Percentiles rank a stretch among this genome's conserved stretches.
Conservation (phyloP, 2,888 invertebrate genomes). For the Mechanitis messenoides region DNA sequence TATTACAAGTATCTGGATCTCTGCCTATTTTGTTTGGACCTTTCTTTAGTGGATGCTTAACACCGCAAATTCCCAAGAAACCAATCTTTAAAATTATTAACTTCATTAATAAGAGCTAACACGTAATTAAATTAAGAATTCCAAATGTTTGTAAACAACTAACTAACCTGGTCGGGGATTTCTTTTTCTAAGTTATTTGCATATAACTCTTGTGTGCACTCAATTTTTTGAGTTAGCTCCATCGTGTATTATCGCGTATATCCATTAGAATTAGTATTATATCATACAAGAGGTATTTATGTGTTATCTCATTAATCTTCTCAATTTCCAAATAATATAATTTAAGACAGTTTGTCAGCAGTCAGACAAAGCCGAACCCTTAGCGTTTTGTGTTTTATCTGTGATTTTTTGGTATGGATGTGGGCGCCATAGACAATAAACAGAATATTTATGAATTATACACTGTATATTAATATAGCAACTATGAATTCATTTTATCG, state of each 20-base stretch:
- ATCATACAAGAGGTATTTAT: background rate
- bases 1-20: constrained; percentile 58
- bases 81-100: constrained; percentile 52
- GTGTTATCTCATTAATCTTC: too few relatives aligned
- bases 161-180: constrained; percentile 54
- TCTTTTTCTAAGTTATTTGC: constrained; percentile 39
- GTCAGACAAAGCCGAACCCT: too few relatives aligned
- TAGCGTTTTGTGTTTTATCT: too few relatives aligned
- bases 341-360: too few relatives aligned
- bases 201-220: constrained; percentile 55
- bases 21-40: constrained; percentile 68
- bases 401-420: too few relatives aligned
- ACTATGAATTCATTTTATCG: too few relatives aligned
- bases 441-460: too few relatives aligned
- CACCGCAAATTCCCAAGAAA: constrained; percentile 61
- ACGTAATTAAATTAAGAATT: constrained; percentile 2
- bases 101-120: background rate
- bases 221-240: constrained; percentile 64
- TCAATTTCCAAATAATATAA: too few relatives aligned
- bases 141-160: constrained; percentile 19
- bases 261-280: constrained; percentile 8
- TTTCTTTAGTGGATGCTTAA: constrained; percentile 53
- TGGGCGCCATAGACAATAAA: too few relatives aligned
- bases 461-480: too few relatives aligned
- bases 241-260: constrained; percentile 26